Conservation (phyloP, 2,888 invertebrate species). For the Pandemis corylana region DNA sequence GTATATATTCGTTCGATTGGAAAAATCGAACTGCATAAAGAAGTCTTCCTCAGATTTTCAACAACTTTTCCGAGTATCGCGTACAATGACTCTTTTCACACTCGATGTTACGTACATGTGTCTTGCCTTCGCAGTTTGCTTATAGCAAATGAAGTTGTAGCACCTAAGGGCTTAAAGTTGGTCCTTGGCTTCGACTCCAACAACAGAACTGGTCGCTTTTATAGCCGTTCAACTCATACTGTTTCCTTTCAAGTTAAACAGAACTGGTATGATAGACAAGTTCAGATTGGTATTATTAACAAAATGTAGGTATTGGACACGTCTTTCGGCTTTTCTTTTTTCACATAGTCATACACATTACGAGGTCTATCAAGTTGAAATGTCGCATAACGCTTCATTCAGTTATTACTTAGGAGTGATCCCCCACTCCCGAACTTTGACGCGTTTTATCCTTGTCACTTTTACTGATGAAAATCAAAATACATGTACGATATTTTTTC, state of each 20-base stretch:
- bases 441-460: no score
- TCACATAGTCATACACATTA: no score
- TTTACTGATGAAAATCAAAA: no score
- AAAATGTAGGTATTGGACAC: no score
- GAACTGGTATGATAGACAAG: neutral
- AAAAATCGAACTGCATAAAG: neutral
- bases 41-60: neutral
- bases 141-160: neutral
- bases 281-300: constrained; percentile 3
- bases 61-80: neutral
- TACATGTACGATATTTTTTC: no score
- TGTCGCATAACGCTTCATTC: no score
- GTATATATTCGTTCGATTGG: neutral
- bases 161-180: neutral
- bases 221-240: neutral
- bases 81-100: neutral
- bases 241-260: neutral
- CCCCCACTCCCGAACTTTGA: no score
- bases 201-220: neutral
- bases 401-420: no score
- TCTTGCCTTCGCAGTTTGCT: neutral
- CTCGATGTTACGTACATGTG: neutral
- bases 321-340: no score
- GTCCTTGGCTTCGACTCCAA: neutral
- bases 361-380: no score